Evolutionary conservation across 2,797 vertebrate genomes (phyloP).

Genomic region (Nannoperca australis): DNA sequence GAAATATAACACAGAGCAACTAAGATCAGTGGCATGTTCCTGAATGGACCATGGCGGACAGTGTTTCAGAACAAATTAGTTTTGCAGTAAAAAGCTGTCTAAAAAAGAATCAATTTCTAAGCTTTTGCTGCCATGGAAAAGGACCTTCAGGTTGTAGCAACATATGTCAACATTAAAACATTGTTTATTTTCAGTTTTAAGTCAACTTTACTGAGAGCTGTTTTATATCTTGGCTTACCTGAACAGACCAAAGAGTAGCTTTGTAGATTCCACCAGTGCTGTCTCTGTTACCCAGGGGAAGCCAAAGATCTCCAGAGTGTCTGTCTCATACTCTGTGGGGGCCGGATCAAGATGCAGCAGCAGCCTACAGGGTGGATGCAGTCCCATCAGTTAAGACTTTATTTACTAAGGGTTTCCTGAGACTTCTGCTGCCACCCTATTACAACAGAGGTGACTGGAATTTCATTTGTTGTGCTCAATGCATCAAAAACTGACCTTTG

Average conservation of each 20-base stretch:
- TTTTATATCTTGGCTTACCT: constrained; percentile 83
- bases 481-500: constrained; percentile 22
- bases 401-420: not conserved
- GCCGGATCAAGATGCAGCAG: constrained; percentile 93
- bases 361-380: constrained; percentile 73
- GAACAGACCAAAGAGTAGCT: constrained; percentile 92
- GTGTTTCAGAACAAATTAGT: not conserved
- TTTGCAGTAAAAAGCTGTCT: not conserved
- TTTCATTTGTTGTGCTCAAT: constrained; percentile 6
- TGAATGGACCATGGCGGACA: not conserved
- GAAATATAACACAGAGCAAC: constrained; percentile 65
- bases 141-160: not conserved
- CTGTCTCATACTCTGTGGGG: constrained; percentile 90
- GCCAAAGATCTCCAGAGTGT: constrained; percentile 93
- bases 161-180: not conserved
- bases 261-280: constrained; percentile 92
- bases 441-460: not conserved
- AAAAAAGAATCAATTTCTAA: not conserved
- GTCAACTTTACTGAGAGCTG: not conserved
- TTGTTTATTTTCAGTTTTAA: not conserved
- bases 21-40: constrained; percentile 1
- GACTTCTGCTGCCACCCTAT: not conserved
- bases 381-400: constrained; percentile 5
- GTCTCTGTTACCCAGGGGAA: constrained; percentile 95
- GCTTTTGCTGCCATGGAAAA: not conserved